These are phyloP conservation scores for Coelogynopora nodosa DNA, from an alignment of 2,888 invertebrate species.

Conservation along the genomic window DNA sequence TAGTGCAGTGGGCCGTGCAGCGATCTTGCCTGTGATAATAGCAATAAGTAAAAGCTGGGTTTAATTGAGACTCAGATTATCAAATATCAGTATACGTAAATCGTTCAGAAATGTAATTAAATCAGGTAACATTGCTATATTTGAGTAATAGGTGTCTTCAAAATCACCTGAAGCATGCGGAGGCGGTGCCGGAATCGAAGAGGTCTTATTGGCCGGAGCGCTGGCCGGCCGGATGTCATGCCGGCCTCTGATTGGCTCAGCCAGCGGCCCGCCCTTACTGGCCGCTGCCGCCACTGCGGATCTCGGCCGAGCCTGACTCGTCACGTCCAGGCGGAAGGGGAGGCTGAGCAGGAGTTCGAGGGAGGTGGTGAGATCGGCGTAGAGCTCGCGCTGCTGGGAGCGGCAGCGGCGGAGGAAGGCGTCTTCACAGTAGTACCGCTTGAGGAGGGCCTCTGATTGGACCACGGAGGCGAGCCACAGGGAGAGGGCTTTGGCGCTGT, in stretches of 20 bases:
- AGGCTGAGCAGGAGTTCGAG: conserved; percentile 41
- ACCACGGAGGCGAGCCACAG: conserved; percentile 43
- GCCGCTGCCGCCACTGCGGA: background rate
- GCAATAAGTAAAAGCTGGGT: too few relatives aligned
- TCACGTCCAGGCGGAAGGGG: conserved; percentile 36
- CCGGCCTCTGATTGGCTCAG: conserved; percentile 7
- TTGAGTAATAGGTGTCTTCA: too few relatives aligned
- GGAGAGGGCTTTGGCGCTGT: conserved; percentile 41
- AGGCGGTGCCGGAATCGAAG: too few relatives aligned
- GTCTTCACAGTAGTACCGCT: conserved; percentile 43
- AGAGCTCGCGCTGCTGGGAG: conserved; percentile 40
- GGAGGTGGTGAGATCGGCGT: conserved; percentile 43
- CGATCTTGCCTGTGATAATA: too few relatives aligned
- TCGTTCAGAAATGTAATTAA: too few relatives aligned
- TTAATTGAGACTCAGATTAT: too few relatives aligned
- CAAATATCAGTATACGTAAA: too few relatives aligned
- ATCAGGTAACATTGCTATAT: too few relatives aligned
- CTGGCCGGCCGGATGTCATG: conserved; percentile 14
- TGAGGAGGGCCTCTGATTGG: conserved; percentile 41
- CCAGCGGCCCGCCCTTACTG: background rate
- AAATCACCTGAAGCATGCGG: too few relatives aligned
- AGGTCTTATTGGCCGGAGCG: background rate
- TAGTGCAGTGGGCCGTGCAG: too few relatives aligned
- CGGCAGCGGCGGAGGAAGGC: conserved; percentile 40
- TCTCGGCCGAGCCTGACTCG: background rate